Evolutionary conservation across 2,888 invertebrate species (phyloP).

Genomic region (Nysson spinosus): DNA sequence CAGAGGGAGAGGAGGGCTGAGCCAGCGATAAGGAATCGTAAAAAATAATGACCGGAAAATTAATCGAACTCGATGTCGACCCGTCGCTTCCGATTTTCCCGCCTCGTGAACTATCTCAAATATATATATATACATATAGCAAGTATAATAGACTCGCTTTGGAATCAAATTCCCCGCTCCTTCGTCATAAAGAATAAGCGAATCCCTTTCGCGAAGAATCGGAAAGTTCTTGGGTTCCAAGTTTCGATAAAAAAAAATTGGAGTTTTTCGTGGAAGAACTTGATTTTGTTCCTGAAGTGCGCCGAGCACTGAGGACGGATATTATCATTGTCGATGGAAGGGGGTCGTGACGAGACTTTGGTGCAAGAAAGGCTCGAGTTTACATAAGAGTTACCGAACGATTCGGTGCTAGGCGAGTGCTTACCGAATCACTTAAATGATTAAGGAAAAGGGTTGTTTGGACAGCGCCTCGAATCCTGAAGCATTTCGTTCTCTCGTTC

Average conservation of each 20-base stretch:
- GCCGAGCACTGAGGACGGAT: constrained; percentile 27
- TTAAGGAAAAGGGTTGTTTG: constrained; percentile 78
- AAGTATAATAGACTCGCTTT: too few relatives aligned
- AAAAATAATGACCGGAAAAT: constrained; percentile 77
- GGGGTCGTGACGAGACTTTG: constrained; percentile 33
- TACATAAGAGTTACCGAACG: constrained; percentile 69
- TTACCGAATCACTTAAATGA: constrained; percentile 77
- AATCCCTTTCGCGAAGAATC: too few relatives aligned
- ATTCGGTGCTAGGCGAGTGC: constrained; percentile 69
- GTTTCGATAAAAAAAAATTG: too few relatives aligned
- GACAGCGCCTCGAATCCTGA: constrained; percentile 70
- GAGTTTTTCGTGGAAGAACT: too few relatives aligned
- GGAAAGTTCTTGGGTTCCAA: too few relatives aligned
- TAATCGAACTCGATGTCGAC: constrained; percentile 73
- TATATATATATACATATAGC: too few relatives aligned
- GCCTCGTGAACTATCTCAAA: constrained; percentile 64
- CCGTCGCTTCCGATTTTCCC: constrained; percentile 69
- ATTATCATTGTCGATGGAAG: background rate
- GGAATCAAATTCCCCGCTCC: too few relatives aligned
- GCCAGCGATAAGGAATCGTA: constrained; percentile 71
- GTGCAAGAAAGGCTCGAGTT: constrained; percentile 68
- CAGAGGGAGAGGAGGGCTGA: constrained; percentile 43
- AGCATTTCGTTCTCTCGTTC: constrained; percentile 68
- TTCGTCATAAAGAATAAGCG: too few relatives aligned
- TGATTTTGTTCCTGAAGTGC: too few relatives aligned